A percentile compares a stretch with the other conserved stretches of the same genome.
These are phyloP conservation scores for Chironomus striatipennis DNA, from an alignment of 1,140 invertebrate genomes.

Conservation along the genomic window DNA sequence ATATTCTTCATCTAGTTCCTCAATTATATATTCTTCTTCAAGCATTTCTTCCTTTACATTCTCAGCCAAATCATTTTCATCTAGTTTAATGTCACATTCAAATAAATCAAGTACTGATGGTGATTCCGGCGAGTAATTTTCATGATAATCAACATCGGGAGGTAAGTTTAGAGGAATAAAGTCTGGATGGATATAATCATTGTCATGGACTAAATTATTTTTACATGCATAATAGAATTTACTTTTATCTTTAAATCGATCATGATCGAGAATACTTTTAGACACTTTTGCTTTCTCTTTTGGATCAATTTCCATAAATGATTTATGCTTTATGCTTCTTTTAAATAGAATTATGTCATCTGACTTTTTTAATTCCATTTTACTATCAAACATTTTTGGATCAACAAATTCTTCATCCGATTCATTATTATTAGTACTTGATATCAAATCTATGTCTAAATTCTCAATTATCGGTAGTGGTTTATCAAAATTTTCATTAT, in stretches of 20 bases:
- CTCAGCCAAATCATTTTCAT: background rate
- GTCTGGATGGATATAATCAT: background rate
- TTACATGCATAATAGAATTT: background rate
- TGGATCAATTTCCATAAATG: background rate
- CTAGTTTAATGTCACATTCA: background rate
- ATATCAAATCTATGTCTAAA: background rate
- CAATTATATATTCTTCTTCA: background rate
- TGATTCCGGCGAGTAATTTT: background rate
- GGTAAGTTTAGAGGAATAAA: background rate
- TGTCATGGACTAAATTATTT: background rate
- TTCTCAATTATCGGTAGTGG: background rate
- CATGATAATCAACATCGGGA: background rate
- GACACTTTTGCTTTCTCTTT: background rate
- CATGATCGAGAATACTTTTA: background rate
- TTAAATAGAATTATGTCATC: background rate
- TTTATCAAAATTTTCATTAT: background rate
- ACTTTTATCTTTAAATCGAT: background rate
- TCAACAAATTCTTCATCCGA: background rate
- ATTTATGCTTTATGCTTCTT: background rate
- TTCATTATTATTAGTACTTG: background rate
- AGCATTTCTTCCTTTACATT: background rate
- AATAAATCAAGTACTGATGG: background rate
- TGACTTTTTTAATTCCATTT: background rate
- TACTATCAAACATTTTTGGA: background rate
- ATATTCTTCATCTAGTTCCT: conserved; percentile 15